A percentile compares a stretch with the other conserved stretches of the same genome.
Conservation (phyloP, 2,888 invertebrate genomes). For the Sminthurides aquaticus region DNA sequence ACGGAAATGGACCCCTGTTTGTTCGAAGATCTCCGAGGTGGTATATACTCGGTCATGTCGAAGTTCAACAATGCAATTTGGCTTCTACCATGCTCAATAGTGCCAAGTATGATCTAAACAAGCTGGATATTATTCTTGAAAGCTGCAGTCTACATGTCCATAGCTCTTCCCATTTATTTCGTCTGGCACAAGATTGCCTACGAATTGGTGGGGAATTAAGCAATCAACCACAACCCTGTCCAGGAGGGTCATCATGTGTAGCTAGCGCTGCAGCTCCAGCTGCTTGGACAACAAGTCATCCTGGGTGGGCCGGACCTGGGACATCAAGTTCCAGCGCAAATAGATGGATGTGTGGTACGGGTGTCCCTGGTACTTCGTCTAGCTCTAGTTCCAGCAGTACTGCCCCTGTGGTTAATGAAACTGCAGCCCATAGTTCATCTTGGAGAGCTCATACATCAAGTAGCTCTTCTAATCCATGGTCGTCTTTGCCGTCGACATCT, state of each 20-base stretch:
- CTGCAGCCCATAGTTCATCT: background rate
- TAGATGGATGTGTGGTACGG: background rate
- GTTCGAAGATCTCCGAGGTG: slow-evolving; percentile 61
- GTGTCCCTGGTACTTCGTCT: background rate
- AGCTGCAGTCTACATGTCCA: slow-evolving; percentile 74
- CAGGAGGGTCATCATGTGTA: background rate
- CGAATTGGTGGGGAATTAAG: slow-evolving; percentile 51
- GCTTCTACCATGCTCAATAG: slow-evolving; percentile 68
- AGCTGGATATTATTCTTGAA: slow-evolving; percentile 66
- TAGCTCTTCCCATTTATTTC: slow-evolving; percentile 74
- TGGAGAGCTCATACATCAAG: background rate
- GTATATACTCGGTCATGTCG: slow-evolving; percentile 70
- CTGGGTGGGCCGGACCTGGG: slow-evolving; percentile 2
- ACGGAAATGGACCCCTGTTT: slow-evolving; percentile 50
- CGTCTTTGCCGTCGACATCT: background rate
- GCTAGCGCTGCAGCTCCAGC: slow-evolving; percentile 3
- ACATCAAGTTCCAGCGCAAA: slow-evolving; percentile 1
- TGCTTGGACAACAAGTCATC: slow-evolving; percentile 5
- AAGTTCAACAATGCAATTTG: slow-evolving; percentile 70
- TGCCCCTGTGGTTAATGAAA: background rate
- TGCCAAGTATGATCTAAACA: slow-evolving; percentile 62
- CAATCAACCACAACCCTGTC: background rate
- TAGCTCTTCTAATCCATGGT: background rate
- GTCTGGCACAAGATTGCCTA: slow-evolving; percentile 75
- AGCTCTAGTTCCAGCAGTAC: background rate